A percentile compares a stretch with the other conserved stretches of the same genome.
Conservation (phyloP, 2,797 vertebrate species). For the Poecilia wingei region DNA sequence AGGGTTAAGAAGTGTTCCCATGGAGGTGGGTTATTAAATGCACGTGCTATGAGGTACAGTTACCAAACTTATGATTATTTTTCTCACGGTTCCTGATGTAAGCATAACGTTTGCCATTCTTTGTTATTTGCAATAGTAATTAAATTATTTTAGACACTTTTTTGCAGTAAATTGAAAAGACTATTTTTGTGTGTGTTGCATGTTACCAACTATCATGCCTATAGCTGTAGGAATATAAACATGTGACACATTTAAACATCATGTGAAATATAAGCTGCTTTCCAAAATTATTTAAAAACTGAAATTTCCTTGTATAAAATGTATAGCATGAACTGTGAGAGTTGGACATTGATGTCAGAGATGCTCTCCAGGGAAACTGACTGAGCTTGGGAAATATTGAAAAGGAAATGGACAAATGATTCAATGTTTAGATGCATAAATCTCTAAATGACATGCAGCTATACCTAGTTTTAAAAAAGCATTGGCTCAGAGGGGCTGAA, state of each 20-base stretch:
- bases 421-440: background rate
- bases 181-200: background rate
- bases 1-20: background rate
- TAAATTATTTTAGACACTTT: background rate
- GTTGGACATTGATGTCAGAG: background rate
- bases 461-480: background rate
- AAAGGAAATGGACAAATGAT: background rate
- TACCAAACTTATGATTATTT: slow-evolving; percentile 25
- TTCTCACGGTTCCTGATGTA: background rate
- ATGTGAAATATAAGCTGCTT: background rate
- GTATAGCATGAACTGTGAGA: background rate
- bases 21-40: background rate
- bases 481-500: background rate
- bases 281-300: background rate
- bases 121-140: background rate
- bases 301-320: background rate
- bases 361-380: background rate
- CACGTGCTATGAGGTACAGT: slow-evolving; percentile 37
- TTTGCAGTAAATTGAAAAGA: background rate
- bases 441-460: background rate
- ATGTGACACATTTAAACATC: background rate
- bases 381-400: background rate
- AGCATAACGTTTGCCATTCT: background rate
- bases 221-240: background rate
- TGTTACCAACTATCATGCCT: background rate